A percentile compares a stretch with the other conserved stretches of the same genome.
Conservation (phyloP, 2,888 invertebrate genomes). For the Perdita meconis region DNA sequence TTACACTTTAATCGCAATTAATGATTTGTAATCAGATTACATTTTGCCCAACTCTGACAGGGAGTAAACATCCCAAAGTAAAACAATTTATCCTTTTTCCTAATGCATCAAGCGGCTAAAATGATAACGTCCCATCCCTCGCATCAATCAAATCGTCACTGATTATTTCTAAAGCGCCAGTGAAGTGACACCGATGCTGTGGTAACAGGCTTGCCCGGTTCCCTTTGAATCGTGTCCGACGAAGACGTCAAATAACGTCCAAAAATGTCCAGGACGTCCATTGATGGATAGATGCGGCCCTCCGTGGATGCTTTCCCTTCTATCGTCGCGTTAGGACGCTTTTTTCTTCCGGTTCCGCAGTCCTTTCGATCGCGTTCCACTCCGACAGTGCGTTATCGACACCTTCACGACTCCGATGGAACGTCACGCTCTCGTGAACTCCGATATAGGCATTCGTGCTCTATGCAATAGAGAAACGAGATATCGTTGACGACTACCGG, state of each 20-base stretch:
- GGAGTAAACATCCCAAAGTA: too few relatives aligned
- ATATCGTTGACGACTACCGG: conserved; percentile 72
- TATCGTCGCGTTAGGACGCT: conserved; percentile 4
- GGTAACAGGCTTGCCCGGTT: neutral
- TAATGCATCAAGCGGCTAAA: neutral
- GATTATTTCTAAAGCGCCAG: conserved; percentile 5
- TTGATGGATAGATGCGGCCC: conserved; percentile 73
- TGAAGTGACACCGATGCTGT: conserved; percentile 14
- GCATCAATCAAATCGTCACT: neutral
- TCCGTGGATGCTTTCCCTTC: neutral
- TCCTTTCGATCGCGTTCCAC: conserved; percentile 21
- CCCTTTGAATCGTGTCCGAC: conserved; percentile 49
- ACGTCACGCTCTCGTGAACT: conserved; percentile 32
- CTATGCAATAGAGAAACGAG: conserved; percentile 69
- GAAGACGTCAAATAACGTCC: conserved; percentile 61
- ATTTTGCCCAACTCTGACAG: too few relatives aligned
- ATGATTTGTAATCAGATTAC: too few relatives aligned
- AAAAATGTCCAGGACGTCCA: conserved; percentile 65
- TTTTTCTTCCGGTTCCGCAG: conserved; percentile 4
- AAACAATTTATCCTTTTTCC: too few relatives aligned
- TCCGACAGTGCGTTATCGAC: conserved; percentile 57
- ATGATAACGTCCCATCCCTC: neutral
- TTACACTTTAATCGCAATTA: too few relatives aligned
- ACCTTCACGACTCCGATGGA: conserved; percentile 40
- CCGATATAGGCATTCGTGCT: conserved; percentile 33